These are phyloP conservation scores for Dascyllus trimaculatus DNA, from an alignment of 2,113 vertebrate genomes.

Conservation along the genomic window DNA sequence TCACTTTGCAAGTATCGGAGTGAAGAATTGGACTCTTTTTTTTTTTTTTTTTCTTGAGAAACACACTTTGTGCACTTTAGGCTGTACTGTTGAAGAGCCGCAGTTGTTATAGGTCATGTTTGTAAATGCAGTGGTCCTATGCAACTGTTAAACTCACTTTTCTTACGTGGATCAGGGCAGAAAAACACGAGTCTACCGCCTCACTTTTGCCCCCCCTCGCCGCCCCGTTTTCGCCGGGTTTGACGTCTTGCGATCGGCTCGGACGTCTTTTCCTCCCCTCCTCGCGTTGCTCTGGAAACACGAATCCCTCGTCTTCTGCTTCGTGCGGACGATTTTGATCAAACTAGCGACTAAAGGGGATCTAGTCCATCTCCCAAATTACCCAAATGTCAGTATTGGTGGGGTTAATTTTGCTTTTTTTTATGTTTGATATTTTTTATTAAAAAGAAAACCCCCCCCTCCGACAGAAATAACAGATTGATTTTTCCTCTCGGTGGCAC, in stretches of 20 bases:
- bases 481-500: slow-evolving; percentile 63
- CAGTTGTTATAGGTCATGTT: slow-evolving; percentile 65
- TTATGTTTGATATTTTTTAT: not conserved
- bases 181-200: slow-evolving; percentile 41
- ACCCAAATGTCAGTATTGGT: slow-evolving; percentile 60
- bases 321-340: slow-evolving; percentile 24
- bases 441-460: slow-evolving; percentile 9
- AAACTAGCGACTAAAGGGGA: slow-evolving; percentile 6
- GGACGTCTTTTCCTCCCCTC: too few relatives aligned
- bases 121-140: slow-evolving; percentile 64
- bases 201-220: slow-evolving; percentile 11
- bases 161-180: slow-evolving; percentile 62
- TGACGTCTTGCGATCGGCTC: too few relatives aligned
- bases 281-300: slow-evolving; percentile 13
- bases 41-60: slow-evolving; percentile 42
- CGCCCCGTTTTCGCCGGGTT: not conserved
- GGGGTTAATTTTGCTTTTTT: slow-evolving; percentile 44
- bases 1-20: slow-evolving; percentile 51
- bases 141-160: slow-evolving; percentile 72
- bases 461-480: slow-evolving; percentile 42
- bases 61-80: slow-evolving; percentile 86
- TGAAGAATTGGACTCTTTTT: slow-evolving; percentile 61
- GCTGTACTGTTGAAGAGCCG: slow-evolving; percentile 83
- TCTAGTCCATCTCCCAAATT: slow-evolving; percentile 26
- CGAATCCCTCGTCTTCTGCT: not conserved